Base-by-base conservation (phyloP, 2,113 vertebrate genomes). In the Oreochromis tanganicae region DNA sequence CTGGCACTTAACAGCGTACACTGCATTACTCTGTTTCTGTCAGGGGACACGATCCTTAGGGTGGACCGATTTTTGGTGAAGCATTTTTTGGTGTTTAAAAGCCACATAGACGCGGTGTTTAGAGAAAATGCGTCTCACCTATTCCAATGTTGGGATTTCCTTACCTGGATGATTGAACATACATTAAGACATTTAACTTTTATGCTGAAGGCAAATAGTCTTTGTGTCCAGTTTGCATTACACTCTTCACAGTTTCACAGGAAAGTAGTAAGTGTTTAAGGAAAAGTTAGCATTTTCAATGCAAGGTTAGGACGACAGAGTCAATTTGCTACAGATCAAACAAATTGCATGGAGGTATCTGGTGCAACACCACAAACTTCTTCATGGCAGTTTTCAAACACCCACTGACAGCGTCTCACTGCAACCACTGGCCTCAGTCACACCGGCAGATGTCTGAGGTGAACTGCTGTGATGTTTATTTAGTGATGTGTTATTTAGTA, bases 171-270 rank as follows among this genome's bases (percentile, higher is more conserved):
- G 56, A 57, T 24, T 0, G 4, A 57, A 57, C 24, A 57, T 57
- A 29, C 56, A 3, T 57, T 12, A 57, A 57, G 56, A 9, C 4
- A 57, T 57, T 29, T 57, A 1, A 29, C 56, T 57, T 57, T 29
- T 29, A 57, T 0, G 0, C 13, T 57, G 24, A 29, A 57, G 56
- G 56, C 56, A 5, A 56, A 21, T 12, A 57, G 21, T 24, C 2
- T 56, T 56, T 56, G 21, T 14, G 55, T 14, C 55, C 55, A 56
- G 55, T 0, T 56, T 56, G 24, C 56, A 59, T 29, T 13, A 9
- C 56, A 16, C 56, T 2, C 1, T 59, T 59, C 56, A 59, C 29
- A 59, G 56, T 29, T 59, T 59, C 27, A 59, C 56, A 59, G 0
- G 56, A 59, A 59, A 59, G 29, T 29, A 57, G 13, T 57, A 57